These are phyloP conservation scores for Rhodophaea formosa DNA, from an alignment of 2,888 invertebrate species.

Conservation along the genomic window DNA sequence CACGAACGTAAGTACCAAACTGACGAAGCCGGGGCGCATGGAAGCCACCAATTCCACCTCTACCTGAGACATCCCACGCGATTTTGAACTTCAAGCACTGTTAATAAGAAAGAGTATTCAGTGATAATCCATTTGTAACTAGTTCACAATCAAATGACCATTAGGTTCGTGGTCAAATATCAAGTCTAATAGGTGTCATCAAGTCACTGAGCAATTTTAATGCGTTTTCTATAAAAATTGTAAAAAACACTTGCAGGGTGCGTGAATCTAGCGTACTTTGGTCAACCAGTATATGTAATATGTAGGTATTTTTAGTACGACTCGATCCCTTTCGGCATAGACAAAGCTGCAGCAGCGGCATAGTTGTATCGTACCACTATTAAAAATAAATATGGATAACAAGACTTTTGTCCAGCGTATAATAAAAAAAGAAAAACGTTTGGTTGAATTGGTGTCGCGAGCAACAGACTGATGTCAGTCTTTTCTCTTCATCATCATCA, in stretches of 20 bases:
- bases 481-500: no score
- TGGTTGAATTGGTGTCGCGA: no score
- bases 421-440: no score
- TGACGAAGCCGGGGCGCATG: background rate
- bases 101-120: background rate
- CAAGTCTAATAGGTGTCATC: background rate
- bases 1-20: conserved; percentile 17
- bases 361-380: no score
- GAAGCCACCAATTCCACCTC: background rate
- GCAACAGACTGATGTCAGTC: no score
- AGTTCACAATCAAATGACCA: conserved; percentile 2
- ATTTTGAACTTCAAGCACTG: background rate
- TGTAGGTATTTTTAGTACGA: no score
- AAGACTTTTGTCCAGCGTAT: no score
- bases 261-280: no score
- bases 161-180: background rate
- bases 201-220: background rate
- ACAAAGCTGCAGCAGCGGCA: no score
- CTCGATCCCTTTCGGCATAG: no score
- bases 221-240: background rate
- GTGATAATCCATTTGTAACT: background rate
- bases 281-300: background rate
- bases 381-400: no score
- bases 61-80: background rate
- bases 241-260: no score